Conservation (phyloP, 2,797 vertebrate species). For the Heliangelus exortis region DNA sequence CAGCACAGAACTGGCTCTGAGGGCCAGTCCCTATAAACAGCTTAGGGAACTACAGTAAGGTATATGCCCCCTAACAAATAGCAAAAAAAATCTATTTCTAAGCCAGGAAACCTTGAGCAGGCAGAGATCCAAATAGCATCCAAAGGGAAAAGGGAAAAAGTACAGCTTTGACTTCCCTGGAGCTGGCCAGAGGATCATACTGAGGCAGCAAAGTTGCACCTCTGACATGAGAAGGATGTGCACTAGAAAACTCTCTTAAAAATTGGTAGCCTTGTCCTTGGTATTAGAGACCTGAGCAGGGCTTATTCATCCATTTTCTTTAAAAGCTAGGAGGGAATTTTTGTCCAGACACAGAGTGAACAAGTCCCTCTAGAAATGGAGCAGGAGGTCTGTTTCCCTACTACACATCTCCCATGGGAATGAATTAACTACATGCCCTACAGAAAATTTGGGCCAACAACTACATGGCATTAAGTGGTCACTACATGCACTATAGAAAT, state of each 20-base stretch:
- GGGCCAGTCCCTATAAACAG: not conserved
- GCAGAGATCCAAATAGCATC: not conserved
- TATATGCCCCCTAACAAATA: accelerated
- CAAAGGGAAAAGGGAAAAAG: not conserved
- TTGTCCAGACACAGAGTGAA: not conserved
- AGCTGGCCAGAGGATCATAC: not conserved
- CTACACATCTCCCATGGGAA: not conserved
- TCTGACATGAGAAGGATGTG: not conserved
- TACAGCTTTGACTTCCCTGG: accelerated
- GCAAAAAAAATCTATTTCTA: not conserved
- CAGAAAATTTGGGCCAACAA: not conserved
- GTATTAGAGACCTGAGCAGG: not conserved
- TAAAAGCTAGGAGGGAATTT: not conserved
- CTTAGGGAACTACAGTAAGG: not conserved
- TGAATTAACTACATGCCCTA: not conserved
- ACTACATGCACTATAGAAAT: not conserved
- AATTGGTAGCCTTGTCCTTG: not conserved
- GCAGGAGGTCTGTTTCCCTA: not conserved
- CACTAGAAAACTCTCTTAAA: not conserved
- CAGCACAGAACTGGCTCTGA: not conserved
- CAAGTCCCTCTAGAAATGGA: not conserved
- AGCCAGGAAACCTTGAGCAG: not conserved
- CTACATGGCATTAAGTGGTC: not conserved
- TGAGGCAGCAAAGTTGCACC: not conserved
- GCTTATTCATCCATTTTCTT: not conserved